Evolutionary conservation across 2,113 vertebrate species (phyloP).

Genomic region (Microtus oregoni): DNA sequence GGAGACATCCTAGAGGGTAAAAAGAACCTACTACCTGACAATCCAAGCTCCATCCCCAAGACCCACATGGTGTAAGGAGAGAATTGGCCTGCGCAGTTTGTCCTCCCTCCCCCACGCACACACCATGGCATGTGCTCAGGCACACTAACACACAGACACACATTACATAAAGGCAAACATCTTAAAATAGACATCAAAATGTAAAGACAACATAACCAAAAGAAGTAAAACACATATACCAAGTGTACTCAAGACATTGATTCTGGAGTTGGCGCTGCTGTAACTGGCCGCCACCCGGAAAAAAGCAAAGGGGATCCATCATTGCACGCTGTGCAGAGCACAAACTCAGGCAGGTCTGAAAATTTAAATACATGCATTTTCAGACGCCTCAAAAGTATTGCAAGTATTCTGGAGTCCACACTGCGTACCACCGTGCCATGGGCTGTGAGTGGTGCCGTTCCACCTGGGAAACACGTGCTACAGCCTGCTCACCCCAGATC

Average conservation of each 20-base stretch:
- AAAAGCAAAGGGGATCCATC: background rate
- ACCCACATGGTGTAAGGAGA: background rate
- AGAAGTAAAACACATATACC: background rate
- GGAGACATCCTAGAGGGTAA: background rate
- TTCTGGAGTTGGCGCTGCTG: background rate
- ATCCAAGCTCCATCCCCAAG: background rate
- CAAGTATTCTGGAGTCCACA: background rate
- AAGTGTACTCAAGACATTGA: background rate
- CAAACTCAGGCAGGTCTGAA: conserved; percentile 14
- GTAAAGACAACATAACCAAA: conserved; percentile 42
- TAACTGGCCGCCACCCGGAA: background rate
- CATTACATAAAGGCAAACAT: background rate
- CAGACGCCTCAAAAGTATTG: background rate
- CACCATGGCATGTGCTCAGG: background rate
- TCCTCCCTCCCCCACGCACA: background rate
- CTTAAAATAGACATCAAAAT: conserved; percentile 15
- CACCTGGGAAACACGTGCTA: background rate
- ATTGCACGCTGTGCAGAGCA: background rate
- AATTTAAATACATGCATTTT: background rate
- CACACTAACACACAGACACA: background rate
- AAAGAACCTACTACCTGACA: background rate
- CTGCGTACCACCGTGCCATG: background rate
- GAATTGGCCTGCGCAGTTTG: fast-evolving
- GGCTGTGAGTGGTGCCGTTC: background rate
- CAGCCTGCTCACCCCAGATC: no score